phyloP scores from a whole-genome alignment of 2,797 vertebrate species.

The Gymnoscopelus microlampas region DNA sequence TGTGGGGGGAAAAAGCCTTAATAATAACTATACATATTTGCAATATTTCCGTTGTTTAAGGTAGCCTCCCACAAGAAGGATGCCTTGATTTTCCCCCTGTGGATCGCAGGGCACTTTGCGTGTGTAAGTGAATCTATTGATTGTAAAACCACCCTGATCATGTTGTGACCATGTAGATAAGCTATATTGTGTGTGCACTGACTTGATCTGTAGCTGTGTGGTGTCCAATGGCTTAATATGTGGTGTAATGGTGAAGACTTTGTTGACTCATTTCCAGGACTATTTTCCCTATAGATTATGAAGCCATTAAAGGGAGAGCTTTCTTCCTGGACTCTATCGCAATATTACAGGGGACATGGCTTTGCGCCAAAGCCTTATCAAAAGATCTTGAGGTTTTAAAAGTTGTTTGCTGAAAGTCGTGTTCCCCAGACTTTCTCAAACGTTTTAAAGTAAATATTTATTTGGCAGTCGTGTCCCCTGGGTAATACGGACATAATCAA shows the following conservation, averaged over 20 bases:
- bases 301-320: neutral
- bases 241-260: neutral
- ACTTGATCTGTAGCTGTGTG: too few species aligned
- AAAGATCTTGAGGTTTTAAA: neutral
- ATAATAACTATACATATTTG: too few species aligned
- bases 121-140: slow-evolving; percentile 1
- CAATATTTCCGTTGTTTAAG: too few species aligned
- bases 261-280: neutral
- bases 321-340: neutral
- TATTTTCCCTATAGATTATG: neutral
- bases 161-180: too few species aligned
- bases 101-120: neutral
- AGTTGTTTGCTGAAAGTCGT: neutral
- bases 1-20: too few species aligned
- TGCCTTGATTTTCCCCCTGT: too few species aligned
- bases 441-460: neutral
- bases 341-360: neutral
- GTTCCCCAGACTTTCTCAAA: neutral
- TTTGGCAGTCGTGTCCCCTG: neutral
- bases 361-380: neutral
- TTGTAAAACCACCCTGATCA: neutral
- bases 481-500: too few species aligned
- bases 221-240: neutral
- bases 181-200: too few species aligned
- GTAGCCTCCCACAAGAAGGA: too few species aligned